Evolutionary conservation across 1,140 invertebrate species (phyloP), one percentile per base, ranked within the genome.

Genomic region (Habropoda laboriosa): DNA sequence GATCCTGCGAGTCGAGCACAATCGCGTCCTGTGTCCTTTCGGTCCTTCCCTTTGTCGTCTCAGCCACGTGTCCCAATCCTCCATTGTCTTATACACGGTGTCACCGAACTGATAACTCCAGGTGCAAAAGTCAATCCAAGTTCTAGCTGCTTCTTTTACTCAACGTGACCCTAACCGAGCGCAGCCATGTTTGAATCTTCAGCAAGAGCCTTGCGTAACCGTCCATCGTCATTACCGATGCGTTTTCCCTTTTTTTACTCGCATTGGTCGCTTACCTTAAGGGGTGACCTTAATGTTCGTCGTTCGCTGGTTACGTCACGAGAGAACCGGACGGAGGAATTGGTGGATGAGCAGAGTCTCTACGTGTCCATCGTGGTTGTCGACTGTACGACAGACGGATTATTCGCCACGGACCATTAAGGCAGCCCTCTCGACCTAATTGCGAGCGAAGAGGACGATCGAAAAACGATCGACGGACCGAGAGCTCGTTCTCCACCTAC

Each of bases 401-500:
- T 85, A 75, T 85, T 79, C 47, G 58, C 60, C 47, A 53, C 60
- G 24, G 38, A 55, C 74, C 71, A 70, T 81, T 85, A 85, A 79
- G 18, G 27, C n/a, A 75, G 57, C 32, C 24, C n/a, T n/a, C n/a
- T n/a, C 61, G 85, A 82, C 75, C 83, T 47, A 82, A 86, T 86
- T 86, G n/a, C 53, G 51, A 27, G 24, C 10, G 42, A 21, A 2
- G 21, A 24, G 51, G 42, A 27, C 10, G 60, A 67, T 68, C 61
- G 72, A 12, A 47, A 72, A 49, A 13, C 51, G n/a, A 47, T 32
- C n/a, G 35, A 55, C 27, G 18, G n/a, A n/a, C 30, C 60, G 51
- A n/a, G 38, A 75, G 45, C 45, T 57, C 38, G 47, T 68, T 51
- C 70, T 61, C 86, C 86, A 87, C 86, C 86, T 76, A 87, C 86